phyloP scores from a whole-genome alignment of 2,113 vertebrate species.

The Nyctibius bracteatus region DNA sequence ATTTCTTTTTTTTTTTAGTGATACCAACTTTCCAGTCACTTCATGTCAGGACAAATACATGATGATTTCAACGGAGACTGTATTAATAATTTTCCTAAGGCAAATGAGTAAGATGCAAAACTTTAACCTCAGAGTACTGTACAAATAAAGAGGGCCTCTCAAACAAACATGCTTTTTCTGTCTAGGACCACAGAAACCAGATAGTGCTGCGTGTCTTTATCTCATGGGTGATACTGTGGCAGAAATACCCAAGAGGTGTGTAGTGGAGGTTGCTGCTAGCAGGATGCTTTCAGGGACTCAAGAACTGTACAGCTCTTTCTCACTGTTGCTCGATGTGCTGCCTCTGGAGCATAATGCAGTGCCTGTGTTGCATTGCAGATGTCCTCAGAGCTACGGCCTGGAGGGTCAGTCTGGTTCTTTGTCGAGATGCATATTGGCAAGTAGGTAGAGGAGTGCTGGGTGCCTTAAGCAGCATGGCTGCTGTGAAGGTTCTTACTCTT shows the following conservation, averaged over 20 bases:
- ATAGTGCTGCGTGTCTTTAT: neutral
- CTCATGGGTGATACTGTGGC: neutral
- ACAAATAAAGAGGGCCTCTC: neutral
- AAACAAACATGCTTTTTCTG: neutral
- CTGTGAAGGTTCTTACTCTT: neutral
- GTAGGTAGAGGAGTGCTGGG: neutral
- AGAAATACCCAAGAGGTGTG: neutral
- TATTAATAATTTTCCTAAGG: neutral
- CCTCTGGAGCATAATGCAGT: neutral
- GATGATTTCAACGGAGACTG: neutral
- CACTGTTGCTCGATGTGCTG: neutral
- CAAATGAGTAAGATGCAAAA: neutral
- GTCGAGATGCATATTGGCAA: neutral
- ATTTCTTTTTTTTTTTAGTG: neutral
- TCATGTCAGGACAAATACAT: neutral
- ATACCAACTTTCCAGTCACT: neutral
- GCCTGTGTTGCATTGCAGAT: neutral
- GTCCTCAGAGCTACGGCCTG: neutral
- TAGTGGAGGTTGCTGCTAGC: neutral
- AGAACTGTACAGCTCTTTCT: neutral
- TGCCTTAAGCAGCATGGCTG: neutral
- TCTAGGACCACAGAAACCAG: neutral
- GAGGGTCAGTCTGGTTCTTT: neutral
- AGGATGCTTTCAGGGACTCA: neutral
- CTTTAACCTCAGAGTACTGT: neutral